A percentile compares a stretch with the other conserved stretches of the same genome.
phyloP scores from a whole-genome alignment of 2,113 vertebrate genomes.

The Thalassoma bifasciatum region DNA sequence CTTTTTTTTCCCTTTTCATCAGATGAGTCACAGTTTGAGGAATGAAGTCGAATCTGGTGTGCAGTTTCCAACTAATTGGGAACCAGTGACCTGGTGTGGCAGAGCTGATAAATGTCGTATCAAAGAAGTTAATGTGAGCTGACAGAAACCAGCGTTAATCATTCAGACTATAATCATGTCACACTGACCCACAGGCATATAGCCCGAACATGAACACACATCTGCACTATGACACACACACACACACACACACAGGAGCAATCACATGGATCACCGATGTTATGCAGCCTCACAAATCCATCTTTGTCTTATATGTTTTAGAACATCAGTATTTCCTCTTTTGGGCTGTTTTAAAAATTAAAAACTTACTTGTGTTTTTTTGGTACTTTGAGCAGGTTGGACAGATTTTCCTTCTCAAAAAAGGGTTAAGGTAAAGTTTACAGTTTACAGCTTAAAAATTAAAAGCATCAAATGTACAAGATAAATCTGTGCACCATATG shows the following conservation, averaged over 20 bases:
- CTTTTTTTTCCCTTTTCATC: constrained; percentile 12
- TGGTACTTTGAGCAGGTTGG: too few species aligned
- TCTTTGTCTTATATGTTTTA: neutral
- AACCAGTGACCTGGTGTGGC: constrained; percentile 57
- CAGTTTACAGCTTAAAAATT: too few species aligned
- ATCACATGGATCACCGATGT: constrained; percentile 41
- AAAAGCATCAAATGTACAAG: too few species aligned
- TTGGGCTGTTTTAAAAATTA: too few species aligned
- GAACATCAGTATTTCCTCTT: neutral
- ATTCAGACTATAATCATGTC: constrained; percentile 62
- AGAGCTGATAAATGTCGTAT: constrained; percentile 52
- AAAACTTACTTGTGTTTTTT: neutral
- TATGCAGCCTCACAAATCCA: neutral
- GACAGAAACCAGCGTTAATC: constrained; percentile 72
- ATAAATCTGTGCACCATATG: too few species aligned
- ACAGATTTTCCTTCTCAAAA: too few species aligned
- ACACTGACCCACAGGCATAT: constrained; percentile 50
- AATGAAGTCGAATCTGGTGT: constrained; percentile 37
- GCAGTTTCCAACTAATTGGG: constrained; percentile 61
- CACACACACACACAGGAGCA: constrained; percentile 3
- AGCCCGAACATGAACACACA: constrained; percentile 33
- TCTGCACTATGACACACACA: constrained; percentile 14
- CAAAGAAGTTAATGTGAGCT: constrained; percentile 61
- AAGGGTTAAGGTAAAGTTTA: neutral
- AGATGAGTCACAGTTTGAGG: constrained; percentile 27